Conservation (phyloP, 1,140 invertebrate species). For the Atopsyche davidsoni region DNA sequence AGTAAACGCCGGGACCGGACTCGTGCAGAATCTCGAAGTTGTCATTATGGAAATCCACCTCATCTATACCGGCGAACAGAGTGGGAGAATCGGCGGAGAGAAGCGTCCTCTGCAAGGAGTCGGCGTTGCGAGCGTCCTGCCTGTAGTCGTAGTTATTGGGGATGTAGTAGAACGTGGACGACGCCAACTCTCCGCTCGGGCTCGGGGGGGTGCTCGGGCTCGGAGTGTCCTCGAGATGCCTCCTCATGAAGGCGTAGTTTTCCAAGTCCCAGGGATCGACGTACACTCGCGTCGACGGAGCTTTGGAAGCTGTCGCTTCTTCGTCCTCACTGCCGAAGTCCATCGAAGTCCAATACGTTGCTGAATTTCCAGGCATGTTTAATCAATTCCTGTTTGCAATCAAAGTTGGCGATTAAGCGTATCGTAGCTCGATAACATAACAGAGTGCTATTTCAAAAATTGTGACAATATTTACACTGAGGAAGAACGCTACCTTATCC, state of each 20-base stretch:
- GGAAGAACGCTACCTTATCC: too few relatives aligned
- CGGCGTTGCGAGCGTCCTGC: conserved; percentile 35
- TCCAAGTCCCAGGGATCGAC: conserved; percentile 69
- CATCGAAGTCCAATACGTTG: conserved; percentile 47
- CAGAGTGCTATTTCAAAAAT: neutral
- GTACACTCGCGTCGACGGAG: conserved; percentile 50
- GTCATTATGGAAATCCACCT: conserved; percentile 34
- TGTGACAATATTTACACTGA: neutral
- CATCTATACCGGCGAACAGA: conserved; percentile 35
- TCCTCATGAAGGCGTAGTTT: conserved; percentile 58
- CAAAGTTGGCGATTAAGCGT: too few relatives aligned
- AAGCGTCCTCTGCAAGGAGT: conserved; percentile 31
- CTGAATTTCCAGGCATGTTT: conserved; percentile 23
- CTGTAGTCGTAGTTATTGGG: conserved; percentile 44
- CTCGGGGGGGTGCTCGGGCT: conserved; percentile 47
- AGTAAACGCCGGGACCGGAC: conserved; percentile 19
- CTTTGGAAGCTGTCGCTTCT: conserved; percentile 33
- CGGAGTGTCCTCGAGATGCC: conserved; percentile 48
- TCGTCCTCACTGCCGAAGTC: conserved; percentile 52
- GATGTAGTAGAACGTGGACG: conserved; percentile 51
- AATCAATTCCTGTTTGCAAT: conserved; percentile 3
- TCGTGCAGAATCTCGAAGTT: conserved; percentile 25
- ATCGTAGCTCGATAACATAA: too few relatives aligned
- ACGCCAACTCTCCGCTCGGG: conserved; percentile 46
- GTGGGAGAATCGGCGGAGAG: conserved; percentile 35